phyloP scores from a whole-genome alignment of 2,797 vertebrate genomes.

The Lepilemur ruficaudatus region DNA sequence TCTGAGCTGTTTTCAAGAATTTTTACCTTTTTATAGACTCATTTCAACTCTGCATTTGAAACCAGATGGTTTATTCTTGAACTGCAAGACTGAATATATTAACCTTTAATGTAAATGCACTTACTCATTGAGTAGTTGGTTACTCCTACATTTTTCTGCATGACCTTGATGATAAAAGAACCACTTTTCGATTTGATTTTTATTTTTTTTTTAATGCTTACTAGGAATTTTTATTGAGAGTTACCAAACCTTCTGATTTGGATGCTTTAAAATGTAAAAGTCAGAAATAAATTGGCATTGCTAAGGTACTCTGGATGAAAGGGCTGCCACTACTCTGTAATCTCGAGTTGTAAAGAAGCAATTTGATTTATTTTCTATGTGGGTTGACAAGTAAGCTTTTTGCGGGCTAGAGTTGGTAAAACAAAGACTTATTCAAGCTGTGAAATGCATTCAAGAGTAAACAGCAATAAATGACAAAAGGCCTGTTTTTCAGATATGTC shows the following conservation, averaged over 20 bases:
- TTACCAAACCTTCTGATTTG: slow-evolving; percentile 55
- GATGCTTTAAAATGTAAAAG: slow-evolving; percentile 51
- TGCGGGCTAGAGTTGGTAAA: slow-evolving; percentile 64
- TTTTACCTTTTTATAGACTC: slow-evolving; percentile 69
- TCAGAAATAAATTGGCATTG: slow-evolving; percentile 59
- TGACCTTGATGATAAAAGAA: slow-evolving; percentile 69
- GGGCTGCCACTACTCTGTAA: slow-evolving; percentile 47
- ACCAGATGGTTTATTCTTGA: slow-evolving; percentile 70
- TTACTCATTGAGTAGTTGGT: slow-evolving; percentile 52
- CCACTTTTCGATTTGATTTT: slow-evolving; percentile 15
- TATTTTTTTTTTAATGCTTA: slow-evolving; percentile 51
- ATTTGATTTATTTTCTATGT: slow-evolving; percentile 65
- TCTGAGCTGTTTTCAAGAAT: slow-evolving; percentile 61
- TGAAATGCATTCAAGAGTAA: slow-evolving; percentile 71
- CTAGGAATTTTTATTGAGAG: slow-evolving; percentile 53
- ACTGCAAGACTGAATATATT: slow-evolving; percentile 66
- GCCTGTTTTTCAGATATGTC: slow-evolving; percentile 62
- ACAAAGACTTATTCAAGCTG: slow-evolving; percentile 73
- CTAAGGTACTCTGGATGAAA: slow-evolving; percentile 40
- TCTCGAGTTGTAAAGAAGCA: slow-evolving; percentile 58
- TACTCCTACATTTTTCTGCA: slow-evolving; percentile 58
- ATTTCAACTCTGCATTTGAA: slow-evolving; percentile 68
- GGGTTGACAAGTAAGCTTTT: slow-evolving; percentile 67
- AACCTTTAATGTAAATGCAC: slow-evolving; percentile 71
- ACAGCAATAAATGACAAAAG: slow-evolving; percentile 69